These are phyloP conservation scores for Saccostrea echinata DNA, from an alignment of 1,140 invertebrate species.

Conservation along the genomic window DNA sequence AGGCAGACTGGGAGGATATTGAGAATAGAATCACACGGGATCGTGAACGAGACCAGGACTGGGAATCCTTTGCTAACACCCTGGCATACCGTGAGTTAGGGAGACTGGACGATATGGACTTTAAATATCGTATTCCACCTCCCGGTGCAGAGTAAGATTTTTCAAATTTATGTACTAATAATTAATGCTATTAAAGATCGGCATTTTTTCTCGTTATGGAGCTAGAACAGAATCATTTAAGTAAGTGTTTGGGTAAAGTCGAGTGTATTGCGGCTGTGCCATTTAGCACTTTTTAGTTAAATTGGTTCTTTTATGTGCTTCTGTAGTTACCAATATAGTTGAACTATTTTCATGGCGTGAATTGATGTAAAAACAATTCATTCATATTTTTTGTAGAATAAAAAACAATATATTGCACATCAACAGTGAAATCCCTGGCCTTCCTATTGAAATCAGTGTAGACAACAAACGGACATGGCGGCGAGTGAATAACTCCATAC, in stretches of 20 bases:
- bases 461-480: constrained; percentile 59
- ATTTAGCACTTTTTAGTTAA: no score
- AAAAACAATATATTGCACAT: constrained; percentile 54
- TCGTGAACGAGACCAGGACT: constrained; percentile 53
- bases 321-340: no score
- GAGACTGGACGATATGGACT: constrained; percentile 61
- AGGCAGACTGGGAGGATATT: constrained; percentile 68
- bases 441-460: constrained; percentile 62
- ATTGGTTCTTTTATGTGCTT: no score
- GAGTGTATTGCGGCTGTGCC: no score
- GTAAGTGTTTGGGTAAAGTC: no score
- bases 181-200: no score
- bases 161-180: background rate
- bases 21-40: constrained; percentile 3
- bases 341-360: no score
- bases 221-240: no score
- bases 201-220: no score
- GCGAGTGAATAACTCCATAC: background rate
- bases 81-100: constrained; percentile 69
- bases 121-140: constrained; percentile 66
- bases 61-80: constrained; percentile 67
- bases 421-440: constrained; percentile 64
- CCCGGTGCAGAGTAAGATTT: constrained; percentile 68
- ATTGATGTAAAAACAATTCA: background rate
- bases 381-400: constrained; percentile 51